These are phyloP conservation scores for Diaphora mendica DNA, from an alignment of 2,888 invertebrate genomes.

Conservation along the genomic window DNA sequence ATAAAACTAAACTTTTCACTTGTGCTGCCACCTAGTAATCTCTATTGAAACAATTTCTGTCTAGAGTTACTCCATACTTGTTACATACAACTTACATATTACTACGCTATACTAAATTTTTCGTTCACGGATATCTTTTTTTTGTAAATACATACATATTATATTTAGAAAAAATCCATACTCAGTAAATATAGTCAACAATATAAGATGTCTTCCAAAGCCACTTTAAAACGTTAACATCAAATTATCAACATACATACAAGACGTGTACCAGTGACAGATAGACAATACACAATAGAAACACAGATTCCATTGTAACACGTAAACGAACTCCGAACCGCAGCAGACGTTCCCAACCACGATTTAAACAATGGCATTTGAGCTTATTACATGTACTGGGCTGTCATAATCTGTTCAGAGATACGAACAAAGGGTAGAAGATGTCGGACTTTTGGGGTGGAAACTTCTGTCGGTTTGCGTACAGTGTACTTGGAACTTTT, in stretches of 20 bases:
- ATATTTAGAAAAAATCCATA: no score
- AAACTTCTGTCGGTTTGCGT: conserved; percentile 20
- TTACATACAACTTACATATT: no score
- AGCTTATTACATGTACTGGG: conserved; percentile 62
- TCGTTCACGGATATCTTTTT: no score
- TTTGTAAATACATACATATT: no score
- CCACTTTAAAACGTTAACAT: conserved; percentile 16
- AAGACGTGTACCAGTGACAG: conserved; percentile 16
- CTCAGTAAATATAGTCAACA: no score
- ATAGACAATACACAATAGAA: conserved; percentile 48
- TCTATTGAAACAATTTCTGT: no score
- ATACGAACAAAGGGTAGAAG: conserved; percentile 47
- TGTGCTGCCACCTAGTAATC: no score
- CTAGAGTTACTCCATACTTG: no score
- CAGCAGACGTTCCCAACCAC: conserved; percentile 47
- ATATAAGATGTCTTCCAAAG: background rate
- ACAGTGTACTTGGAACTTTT: conserved; percentile 3
- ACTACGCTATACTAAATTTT: no score
- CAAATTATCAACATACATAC: conserved; percentile 29
- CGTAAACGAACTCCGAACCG: conserved; percentile 37
- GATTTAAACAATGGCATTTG: conserved; percentile 67
- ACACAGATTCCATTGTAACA: conserved; percentile 45
- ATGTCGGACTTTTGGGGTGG: conserved; percentile 35
- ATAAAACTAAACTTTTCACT: no score
- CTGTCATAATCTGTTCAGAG: conserved; percentile 45